Evolutionary conservation across 1,140 invertebrate genomes (phyloP).

Genomic region (Acromyrmex charruanus): DNA sequence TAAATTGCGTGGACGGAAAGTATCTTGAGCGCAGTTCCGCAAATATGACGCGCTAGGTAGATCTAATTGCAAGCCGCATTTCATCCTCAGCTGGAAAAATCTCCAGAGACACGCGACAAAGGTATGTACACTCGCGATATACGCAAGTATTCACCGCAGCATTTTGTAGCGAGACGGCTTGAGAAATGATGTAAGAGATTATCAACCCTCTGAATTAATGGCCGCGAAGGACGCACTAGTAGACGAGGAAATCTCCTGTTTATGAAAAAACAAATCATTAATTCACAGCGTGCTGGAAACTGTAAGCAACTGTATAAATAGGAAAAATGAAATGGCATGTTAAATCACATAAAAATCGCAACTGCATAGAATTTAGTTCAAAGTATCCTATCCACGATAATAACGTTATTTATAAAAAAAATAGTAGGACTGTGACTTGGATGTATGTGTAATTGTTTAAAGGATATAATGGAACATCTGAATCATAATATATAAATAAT

Average conservation of each 20-base stretch:
- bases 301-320: slow-evolving; percentile 18
- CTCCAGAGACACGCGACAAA: slow-evolving; percentile 66
- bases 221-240: background rate
- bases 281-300: slow-evolving; percentile 27
- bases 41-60: slow-evolving; percentile 52
- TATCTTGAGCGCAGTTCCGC: slow-evolving; percentile 26
- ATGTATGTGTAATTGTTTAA: background rate
- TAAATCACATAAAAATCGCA: slow-evolving; percentile 10
- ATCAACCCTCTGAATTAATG: slow-evolving; percentile 54
- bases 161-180: slow-evolving; percentile 22
- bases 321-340: background rate
- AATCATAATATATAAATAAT: background rate
- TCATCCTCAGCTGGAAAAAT: slow-evolving; percentile 61
- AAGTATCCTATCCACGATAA: background rate
- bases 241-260: slow-evolving; percentile 28
- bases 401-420: background rate
- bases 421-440: background rate
- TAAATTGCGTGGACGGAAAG: slow-evolving; percentile 24
- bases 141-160: slow-evolving; percentile 17
- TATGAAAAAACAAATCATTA: slow-evolving; percentile 53
- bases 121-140: slow-evolving; percentile 9
- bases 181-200: slow-evolving; percentile 63
- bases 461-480: background rate
- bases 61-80: slow-evolving; percentile 68
- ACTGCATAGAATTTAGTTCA: background rate